These are phyloP conservation scores for Oriolus oriolus DNA, from an alignment of 2,113 vertebrate species.

Conservation along the genomic window DNA sequence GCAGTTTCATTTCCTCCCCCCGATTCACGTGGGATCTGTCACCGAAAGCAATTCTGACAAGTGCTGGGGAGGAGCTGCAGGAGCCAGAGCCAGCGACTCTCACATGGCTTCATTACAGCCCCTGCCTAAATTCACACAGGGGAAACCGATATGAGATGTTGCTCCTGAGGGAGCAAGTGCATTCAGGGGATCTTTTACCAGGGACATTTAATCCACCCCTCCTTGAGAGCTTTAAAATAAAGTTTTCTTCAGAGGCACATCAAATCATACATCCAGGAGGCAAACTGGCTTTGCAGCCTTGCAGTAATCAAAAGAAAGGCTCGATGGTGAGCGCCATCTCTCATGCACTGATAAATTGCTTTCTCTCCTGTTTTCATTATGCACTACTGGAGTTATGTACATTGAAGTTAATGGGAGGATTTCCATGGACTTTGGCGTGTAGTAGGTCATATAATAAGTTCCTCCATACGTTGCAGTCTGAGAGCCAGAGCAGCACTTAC, in stretches of 20 bases:
- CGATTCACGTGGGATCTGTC: not conserved
- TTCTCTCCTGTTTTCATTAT: constrained; percentile 18
- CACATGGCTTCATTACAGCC: not conserved
- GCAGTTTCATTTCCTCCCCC: not conserved
- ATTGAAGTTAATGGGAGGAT: constrained; percentile 25
- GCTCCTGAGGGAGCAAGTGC: not conserved
- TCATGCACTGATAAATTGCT: not conserved
- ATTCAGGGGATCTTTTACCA: not conserved
- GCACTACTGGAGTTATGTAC: not conserved
- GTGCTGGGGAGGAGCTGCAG: not conserved
- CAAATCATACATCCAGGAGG: constrained; percentile 3
- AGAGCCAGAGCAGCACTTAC: constrained; percentile 39
- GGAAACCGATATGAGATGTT: not conserved
- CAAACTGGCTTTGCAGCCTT: not conserved
- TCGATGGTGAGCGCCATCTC: not conserved
- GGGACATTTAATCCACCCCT: not conserved
- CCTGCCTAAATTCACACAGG: not conserved
- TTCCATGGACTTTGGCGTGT: constrained; percentile 37
- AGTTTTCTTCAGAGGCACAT: constrained; percentile 32
- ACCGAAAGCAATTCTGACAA: not conserved
- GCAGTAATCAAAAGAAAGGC: not conserved
- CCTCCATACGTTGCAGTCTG: not conserved
- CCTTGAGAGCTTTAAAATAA: constrained; percentile 8
- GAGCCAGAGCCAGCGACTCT: not conserved
- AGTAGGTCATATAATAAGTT: constrained; percentile 15